Base-by-base conservation (phyloP, 2,888 invertebrate species). In the Spodoptera picta region DNA sequence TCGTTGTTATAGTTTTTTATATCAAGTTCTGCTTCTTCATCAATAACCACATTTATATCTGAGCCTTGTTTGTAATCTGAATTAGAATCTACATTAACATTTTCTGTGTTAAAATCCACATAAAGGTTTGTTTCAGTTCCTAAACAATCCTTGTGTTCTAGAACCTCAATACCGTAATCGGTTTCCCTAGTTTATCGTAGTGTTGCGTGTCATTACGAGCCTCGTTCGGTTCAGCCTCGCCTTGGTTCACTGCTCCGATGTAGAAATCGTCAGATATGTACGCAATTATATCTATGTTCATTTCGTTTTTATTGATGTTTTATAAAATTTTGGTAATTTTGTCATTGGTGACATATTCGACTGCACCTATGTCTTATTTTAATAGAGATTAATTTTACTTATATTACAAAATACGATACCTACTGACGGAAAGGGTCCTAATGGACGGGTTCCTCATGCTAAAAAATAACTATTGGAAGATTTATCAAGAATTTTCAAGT, bases 231-330 rank as follows among this genome's bases (percentile, higher is more conserved):
- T 72, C 68, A 62, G 67, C 63, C 60, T 79, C 65, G 75, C 69
- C 69, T 79, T 76, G 73, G 68, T 72, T 65, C 64, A 45, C 52
- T 36, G 54, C 64, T 41, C 24, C n/a, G 52, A 50, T 83, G 76
- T 82, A 83, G 84, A 85, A 85, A 85, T 77, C 80, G 60, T 55
- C 41, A 72, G 67, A 73, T 77, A 74, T 36, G 36, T 75, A 69
- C 67, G 79, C 79, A 82, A 83, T 80, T 82, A 75, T 69, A 69
- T 68, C 75, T 67, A 71, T 71, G 69, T 78, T 71, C 67, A 66
- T 79, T 79, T 75, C 74, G 65, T 65, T 73, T 80, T 75, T 66
- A 49, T 65, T 65, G 53, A 75, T 65, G 50, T 71, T 60, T 58
- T 66, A 58, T 53, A 58, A 7, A 7, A 9, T 9, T 67, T 70